A percentile compares a stretch with the other conserved stretches of the same genome.
phyloP scores from a whole-genome alignment of 2,888 invertebrate species.

The Candidula unifasciata region DNA sequence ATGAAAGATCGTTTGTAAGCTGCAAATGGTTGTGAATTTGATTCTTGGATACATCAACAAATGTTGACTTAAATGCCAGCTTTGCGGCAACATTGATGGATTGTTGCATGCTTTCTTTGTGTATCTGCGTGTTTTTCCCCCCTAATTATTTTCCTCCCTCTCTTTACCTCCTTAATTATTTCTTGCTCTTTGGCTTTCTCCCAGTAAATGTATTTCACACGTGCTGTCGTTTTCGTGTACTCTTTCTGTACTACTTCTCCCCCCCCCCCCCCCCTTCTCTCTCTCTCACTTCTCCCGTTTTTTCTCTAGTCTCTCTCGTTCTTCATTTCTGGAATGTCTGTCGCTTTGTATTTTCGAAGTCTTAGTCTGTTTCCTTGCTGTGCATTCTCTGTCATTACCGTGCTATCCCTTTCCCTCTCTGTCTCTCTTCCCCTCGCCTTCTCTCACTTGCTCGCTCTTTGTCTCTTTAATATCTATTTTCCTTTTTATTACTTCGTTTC shows the following conservation, averaged over 20 bases:
- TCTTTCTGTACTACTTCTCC: slow-evolving; percentile 32
- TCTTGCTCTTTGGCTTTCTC: background rate
- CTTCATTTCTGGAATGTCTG: background rate
- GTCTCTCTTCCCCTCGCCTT: background rate
- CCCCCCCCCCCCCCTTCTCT: slow-evolving; percentile 29
- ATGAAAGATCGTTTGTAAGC: background rate
- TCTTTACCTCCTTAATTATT: background rate
- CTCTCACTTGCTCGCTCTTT: background rate
- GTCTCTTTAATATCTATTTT: background rate
- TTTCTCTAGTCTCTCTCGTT: background rate
- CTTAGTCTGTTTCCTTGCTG: background rate
- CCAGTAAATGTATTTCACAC: background rate
- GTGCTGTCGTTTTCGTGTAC: background rate
- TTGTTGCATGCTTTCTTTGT: no score
- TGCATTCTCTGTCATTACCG: background rate
- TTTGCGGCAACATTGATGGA: no score
- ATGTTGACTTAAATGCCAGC: background rate
- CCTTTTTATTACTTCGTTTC: background rate
- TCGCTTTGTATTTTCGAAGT: background rate
- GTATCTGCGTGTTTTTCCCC: background rate
- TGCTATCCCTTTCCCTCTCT: background rate
- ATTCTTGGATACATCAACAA: background rate
- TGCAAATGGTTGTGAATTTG: background rate
- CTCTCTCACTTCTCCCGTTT: background rate
- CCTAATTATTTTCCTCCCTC: background rate